Conservation (phyloP, 2,113 vertebrate species). For the Amphilophus citrinellus region DNA sequence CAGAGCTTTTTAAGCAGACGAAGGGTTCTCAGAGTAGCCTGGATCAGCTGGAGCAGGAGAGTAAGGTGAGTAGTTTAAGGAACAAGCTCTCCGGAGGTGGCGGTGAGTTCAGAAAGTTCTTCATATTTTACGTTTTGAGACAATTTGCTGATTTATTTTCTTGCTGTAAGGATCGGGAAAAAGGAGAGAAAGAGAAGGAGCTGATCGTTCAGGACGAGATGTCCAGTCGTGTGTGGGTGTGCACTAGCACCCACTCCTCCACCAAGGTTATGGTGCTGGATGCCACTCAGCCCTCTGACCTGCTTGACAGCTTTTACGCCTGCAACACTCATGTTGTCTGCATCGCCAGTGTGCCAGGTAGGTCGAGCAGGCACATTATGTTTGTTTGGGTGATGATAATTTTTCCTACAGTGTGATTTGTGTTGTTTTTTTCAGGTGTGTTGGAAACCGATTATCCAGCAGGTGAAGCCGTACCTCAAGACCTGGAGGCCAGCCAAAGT, state of each 20-base stretch:
- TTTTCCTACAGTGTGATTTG: neutral
- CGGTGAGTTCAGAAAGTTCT: neutral
- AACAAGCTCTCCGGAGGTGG: neutral
- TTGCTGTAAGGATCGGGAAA: slow-evolving; percentile 84
- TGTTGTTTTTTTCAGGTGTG: slow-evolving; percentile 81
- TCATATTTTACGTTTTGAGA: neutral
- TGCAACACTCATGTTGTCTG: slow-evolving; percentile 97
- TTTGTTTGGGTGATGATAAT: neutral
- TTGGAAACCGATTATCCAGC: slow-evolving; percentile 91
- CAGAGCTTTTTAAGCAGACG: slow-evolving; percentile 78
- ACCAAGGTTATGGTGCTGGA: slow-evolving; percentile 98
- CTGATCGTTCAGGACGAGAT: slow-evolving; percentile 85
- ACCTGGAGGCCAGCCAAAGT: slow-evolving; percentile 84
- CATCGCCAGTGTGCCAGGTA: slow-evolving; percentile 96
- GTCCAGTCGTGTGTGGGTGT: slow-evolving; percentile 94
- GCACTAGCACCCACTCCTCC: slow-evolving; percentile 94
- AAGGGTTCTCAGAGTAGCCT: slow-evolving; percentile 86
- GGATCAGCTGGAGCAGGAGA: slow-evolving; percentile 77
- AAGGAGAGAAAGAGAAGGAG: slow-evolving; percentile 83
- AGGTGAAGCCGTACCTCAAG: slow-evolving; percentile 91
- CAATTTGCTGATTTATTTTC: neutral
- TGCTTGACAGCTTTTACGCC: slow-evolving; percentile 96
- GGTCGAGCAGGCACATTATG: slow-evolving; percentile 17
- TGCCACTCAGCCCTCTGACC: slow-evolving; percentile 91
- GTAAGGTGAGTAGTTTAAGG: slow-evolving; percentile 51